Evolutionary conservation across 2,888 invertebrate species (phyloP).

Genomic region (Ceraclea dissimilis): DNA sequence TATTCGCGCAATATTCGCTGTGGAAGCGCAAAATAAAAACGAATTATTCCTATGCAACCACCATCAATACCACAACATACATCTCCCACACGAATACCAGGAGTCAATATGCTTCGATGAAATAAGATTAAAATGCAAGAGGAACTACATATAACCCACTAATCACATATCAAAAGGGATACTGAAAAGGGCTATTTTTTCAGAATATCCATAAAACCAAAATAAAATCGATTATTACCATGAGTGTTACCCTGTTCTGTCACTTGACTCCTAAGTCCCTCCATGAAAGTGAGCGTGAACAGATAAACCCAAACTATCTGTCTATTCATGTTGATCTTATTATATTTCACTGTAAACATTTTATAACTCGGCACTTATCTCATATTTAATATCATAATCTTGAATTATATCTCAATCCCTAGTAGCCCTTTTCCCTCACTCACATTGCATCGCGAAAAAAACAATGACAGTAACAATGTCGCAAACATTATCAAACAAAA

Average conservation of each 20-base stretch:
- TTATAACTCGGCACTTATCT: constrained; percentile 18
- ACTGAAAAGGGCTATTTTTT: too few species aligned
- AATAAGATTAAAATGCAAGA: too few species aligned
- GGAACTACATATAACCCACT: too few species aligned
- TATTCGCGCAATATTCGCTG: too few species aligned
- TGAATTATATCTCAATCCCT: constrained; percentile 11
- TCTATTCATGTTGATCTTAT: constrained; percentile 44
- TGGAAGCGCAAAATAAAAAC: too few species aligned
- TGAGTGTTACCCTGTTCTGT: constrained; percentile 67
- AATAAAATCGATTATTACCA: constrained; percentile 46
- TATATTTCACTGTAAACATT: constrained; percentile 28
- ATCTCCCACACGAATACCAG: too few species aligned
- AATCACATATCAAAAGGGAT: too few species aligned
- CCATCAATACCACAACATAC: too few species aligned
- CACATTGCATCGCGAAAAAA: constrained; percentile 23
- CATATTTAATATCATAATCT: constrained; percentile 19
- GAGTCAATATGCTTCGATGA: too few species aligned
- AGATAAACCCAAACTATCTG: constrained; percentile 58
- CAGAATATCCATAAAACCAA: constrained; percentile 10
- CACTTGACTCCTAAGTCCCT: constrained; percentile 55
- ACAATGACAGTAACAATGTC: constrained; percentile 20
- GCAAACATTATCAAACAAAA: constrained; percentile 12
- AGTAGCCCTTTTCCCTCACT: constrained; percentile 12
- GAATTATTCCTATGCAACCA: too few species aligned
- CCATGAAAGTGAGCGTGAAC: constrained; percentile 59